These are phyloP conservation scores for Xylocampa areola DNA, from an alignment of 2,888 invertebrate species.

Conservation along the genomic window DNA sequence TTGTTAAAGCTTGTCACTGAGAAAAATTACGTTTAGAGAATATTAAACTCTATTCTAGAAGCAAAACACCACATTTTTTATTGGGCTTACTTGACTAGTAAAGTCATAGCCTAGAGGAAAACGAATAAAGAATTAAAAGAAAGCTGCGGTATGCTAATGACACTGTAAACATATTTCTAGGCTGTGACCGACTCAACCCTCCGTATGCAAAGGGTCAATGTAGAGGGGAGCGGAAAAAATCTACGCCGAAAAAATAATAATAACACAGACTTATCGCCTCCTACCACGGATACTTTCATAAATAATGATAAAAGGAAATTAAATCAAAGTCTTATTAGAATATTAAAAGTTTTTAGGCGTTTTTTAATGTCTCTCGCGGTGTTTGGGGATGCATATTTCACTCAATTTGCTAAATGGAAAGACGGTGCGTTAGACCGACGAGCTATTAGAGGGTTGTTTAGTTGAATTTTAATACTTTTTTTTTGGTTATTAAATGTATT, in stretches of 20 bases:
- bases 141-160: conserved; percentile 10
- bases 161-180: conserved; percentile 19
- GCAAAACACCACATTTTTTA: neutral
- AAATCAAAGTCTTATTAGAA: conserved; percentile 89
- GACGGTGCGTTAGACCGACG: conserved; percentile 69
- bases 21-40: neutral
- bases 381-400: conserved; percentile 87
- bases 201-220: conserved; percentile 62
- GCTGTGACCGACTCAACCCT: conserved; percentile 71
- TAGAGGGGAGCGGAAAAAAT: conserved; percentile 73
- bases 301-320: conserved; percentile 90
- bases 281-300: conserved; percentile 85
- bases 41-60: conserved; percentile 13
- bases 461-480: conserved; percentile 70
- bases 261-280: conserved; percentile 85
- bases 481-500: conserved; percentile 70
- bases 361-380: conserved; percentile 87
- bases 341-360: conserved; percentile 88
- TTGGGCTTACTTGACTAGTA: neutral
- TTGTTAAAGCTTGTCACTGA: conserved; percentile 68
- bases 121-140: neutral
- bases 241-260: conserved; percentile 75
- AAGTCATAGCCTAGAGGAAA: conserved; percentile 17
- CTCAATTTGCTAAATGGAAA: conserved; percentile 88
- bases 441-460: conserved; percentile 75